phyloP scores from a whole-genome alignment of 35 echinoderm and acorn worm species.

The Apostichopus parvimensis region DNA sequence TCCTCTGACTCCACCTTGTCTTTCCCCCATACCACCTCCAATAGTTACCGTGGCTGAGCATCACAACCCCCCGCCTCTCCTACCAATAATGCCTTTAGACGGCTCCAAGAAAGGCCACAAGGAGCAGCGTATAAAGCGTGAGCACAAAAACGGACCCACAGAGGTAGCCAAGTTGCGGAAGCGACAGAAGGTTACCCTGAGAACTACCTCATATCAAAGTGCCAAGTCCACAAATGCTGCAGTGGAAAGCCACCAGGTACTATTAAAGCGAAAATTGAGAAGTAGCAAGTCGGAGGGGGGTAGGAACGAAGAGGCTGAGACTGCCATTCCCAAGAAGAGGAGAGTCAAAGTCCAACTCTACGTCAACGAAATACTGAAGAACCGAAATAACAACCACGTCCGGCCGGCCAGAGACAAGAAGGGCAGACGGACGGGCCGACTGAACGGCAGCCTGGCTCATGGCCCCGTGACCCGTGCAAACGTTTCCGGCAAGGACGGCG shows the following conservation, averaged over 20 bases:
- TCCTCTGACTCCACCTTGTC: slow-evolving; percentile 73
- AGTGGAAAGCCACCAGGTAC: slow-evolving; percentile 28
- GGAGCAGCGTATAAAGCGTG: not conserved
- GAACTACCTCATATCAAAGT: slow-evolving; percentile 56
- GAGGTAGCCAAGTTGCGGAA: not conserved
- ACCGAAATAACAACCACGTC: not conserved
- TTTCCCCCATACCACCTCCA: slow-evolving; percentile 87
- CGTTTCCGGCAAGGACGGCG: not conserved
- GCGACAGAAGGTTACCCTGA: not conserved
- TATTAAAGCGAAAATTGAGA: slow-evolving; percentile 47
- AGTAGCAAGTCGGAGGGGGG: not conserved
- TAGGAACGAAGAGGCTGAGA: not conserved
- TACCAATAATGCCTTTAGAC: slow-evolving; percentile 78
- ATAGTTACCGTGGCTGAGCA: slow-evolving; percentile 65
- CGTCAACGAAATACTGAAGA: slow-evolving; percentile 18
- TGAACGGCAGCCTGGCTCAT: slow-evolving; percentile 28
- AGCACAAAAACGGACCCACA: not conserved
- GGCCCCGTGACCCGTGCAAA: slow-evolving; percentile 21
- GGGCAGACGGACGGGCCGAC: not conserved
- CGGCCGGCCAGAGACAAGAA: not conserved
- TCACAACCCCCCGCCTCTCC: slow-evolving; percentile 82
- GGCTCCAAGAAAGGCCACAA: slow-evolving; percentile 30
- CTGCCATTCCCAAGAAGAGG: not conserved
- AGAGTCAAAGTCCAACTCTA: slow-evolving; percentile 12
- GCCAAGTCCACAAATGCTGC: slow-evolving; percentile 54